A percentile compares a stretch with the other conserved stretches of the same genome.
phyloP scores from a whole-genome alignment of 2,888 invertebrate species.

The Calliscelio sp. region DNA sequence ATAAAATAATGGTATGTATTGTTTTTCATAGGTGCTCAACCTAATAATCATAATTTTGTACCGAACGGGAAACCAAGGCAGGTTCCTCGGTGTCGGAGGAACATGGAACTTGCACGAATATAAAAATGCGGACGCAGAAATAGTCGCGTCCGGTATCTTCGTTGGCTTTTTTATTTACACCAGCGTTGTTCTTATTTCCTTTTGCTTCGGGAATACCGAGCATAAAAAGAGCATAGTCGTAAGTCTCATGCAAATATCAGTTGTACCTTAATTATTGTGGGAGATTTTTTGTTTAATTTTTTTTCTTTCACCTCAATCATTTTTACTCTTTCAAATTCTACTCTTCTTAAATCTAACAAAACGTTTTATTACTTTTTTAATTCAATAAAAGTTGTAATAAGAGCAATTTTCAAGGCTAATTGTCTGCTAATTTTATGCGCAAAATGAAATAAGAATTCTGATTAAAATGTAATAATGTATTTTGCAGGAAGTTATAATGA shows the following conservation, averaged over 20 bases:
- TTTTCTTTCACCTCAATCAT: no score
- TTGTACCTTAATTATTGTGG: not conserved
- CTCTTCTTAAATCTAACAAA: no score
- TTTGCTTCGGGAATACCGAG: slow-evolving; percentile 91
- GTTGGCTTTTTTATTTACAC: slow-evolving; percentile 96
- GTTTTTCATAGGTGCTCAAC: slow-evolving; percentile 90
- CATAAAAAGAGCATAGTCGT: slow-evolving; percentile 90
- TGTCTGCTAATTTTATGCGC: no score
- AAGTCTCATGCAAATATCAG: slow-evolving; percentile 81
- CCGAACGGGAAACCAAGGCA: slow-evolving; percentile 92
- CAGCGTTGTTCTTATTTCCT: slow-evolving; percentile 91
- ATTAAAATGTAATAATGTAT: not conserved
- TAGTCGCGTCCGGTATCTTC: slow-evolving; percentile 94
- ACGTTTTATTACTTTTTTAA: no score
- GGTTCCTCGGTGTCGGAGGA: slow-evolving; percentile 94
- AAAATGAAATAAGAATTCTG: not conserved
- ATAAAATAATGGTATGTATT: slow-evolving; percentile 37
- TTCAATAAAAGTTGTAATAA: no score
- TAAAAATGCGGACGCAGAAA: slow-evolving; percentile 95
- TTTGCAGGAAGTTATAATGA: slow-evolving; percentile 94
- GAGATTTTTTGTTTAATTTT: not conserved
- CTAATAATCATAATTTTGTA: slow-evolving; percentile 93
- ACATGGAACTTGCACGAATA: slow-evolving; percentile 96
- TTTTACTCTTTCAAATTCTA: no score
- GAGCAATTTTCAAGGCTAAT: no score